Evolutionary conservation across 2,113 vertebrate species (phyloP).

Genomic region (Dendropsophus ebraccatus): DNA sequence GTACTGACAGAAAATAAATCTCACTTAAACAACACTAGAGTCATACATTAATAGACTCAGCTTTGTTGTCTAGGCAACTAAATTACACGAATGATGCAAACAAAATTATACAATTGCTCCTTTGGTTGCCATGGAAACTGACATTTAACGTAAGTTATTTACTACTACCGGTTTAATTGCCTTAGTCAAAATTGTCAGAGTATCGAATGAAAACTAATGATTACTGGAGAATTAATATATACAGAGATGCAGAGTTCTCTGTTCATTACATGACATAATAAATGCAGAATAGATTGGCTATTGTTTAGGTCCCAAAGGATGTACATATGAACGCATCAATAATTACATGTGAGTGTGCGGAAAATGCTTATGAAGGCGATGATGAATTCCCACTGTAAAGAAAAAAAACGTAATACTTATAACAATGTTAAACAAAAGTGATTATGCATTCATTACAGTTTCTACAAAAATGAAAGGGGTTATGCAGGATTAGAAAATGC

Average conservation of each 20-base stretch:
- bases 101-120: conserved; percentile 48
- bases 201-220: background rate
- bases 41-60: conserved; percentile 37
- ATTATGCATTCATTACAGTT: no score
- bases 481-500: no score
- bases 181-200: conserved; percentile 8
- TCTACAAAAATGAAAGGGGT: no score
- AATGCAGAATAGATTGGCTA: background rate
- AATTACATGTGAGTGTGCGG: background rate
- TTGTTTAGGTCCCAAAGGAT: background rate
- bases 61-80: conserved; percentile 50
- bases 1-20: background rate
- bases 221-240: conserved; percentile 10
- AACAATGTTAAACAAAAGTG: background rate
- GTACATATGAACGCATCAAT: background rate
- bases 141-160: conserved; percentile 34
- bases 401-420: no score
- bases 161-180: conserved; percentile 1
- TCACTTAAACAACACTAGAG: conserved; percentile 9
- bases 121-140: conserved; percentile 47
- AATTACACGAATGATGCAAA: conserved; percentile 43
- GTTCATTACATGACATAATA: background rate
- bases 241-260: background rate
- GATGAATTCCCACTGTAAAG: background rate
- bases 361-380: background rate